phyloP scores from a whole-genome alignment of 2,797 vertebrate species.

The Sebastes diaconus region DNA sequence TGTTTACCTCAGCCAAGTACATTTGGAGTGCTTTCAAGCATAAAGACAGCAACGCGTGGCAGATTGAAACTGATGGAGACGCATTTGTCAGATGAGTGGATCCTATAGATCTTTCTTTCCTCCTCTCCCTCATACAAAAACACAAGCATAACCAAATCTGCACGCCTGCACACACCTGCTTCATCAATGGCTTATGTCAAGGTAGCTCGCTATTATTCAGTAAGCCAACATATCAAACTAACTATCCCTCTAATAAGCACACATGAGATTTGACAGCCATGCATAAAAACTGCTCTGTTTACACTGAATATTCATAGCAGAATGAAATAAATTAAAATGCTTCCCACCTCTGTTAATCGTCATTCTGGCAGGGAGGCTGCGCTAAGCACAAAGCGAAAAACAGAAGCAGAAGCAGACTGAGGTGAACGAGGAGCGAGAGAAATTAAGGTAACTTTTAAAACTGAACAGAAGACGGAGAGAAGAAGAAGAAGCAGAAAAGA shows the following conservation, averaged over 20 bases:
- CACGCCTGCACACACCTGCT: constrained; percentile 23
- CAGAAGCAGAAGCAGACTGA: constrained; percentile 16
- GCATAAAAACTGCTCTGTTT: constrained; percentile 74
- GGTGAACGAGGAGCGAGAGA: constrained; percentile 17
- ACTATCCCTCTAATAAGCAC: constrained; percentile 80
- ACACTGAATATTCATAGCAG: constrained; percentile 82
- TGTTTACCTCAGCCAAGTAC: neutral
- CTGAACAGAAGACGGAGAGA: neutral
- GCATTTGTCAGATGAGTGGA: neutral
- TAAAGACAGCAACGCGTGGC: neutral
- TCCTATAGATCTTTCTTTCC: neutral
- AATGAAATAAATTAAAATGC: constrained; percentile 70
- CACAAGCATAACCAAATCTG: constrained; percentile 17
- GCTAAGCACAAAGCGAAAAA: constrained; percentile 33
- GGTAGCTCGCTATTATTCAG: constrained; percentile 67
- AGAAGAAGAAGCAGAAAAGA: neutral
- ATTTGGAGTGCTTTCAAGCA: neutral
- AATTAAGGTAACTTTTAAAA: constrained; percentile 23
- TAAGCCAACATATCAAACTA: constrained; percentile 68
- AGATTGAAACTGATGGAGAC: constrained; percentile 18
- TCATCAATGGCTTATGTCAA: constrained; percentile 71
- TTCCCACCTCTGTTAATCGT: constrained; percentile 72
- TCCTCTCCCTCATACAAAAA: neutral
- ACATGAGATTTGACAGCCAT: constrained; percentile 78
- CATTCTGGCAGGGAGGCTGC: constrained; percentile 55